These are phyloP conservation scores for Percopsis omiscomaycus DNA, from an alignment of 2,797 vertebrate species.

Conservation along the genomic window DNA sequence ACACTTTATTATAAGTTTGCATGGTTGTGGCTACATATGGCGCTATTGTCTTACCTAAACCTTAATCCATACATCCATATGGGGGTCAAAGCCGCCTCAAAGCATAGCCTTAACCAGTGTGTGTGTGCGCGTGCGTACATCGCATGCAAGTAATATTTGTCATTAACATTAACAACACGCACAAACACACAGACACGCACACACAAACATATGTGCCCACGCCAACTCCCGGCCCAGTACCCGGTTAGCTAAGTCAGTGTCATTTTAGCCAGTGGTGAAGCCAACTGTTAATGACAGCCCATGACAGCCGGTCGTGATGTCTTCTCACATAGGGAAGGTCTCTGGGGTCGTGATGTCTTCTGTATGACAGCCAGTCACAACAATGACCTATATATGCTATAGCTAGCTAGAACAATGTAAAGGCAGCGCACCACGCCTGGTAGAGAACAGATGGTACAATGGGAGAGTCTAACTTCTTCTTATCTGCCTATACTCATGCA, in stretches of 20 bases:
- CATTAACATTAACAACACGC: neutral
- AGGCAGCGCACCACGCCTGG: constrained; percentile 13
- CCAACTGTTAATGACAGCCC: constrained; percentile 36
- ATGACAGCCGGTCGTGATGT: too few relatives aligned
- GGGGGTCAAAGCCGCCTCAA: neutral
- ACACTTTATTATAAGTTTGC: neutral
- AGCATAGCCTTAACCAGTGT: neutral
- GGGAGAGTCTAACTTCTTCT: constrained; percentile 40
- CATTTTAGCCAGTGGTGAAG: constrained; percentile 32
- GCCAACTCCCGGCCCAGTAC: constrained; percentile 11
- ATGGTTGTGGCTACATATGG: constrained; percentile 3
- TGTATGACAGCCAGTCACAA: constrained; percentile 37
- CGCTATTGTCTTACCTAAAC: constrained; percentile 5
- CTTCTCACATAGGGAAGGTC: constrained; percentile 15
- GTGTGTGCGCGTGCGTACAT: neutral
- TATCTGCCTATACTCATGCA: constrained; percentile 46
- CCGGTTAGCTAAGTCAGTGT: constrained; percentile 14
- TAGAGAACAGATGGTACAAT: constrained; percentile 58
- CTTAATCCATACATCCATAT: constrained; percentile 12
- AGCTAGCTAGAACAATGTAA: constrained; percentile 12
- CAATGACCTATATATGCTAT: constrained; percentile 51
- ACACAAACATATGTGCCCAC: neutral
- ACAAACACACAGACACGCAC: neutral
- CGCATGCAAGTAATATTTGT: neutral
- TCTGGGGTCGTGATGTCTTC: constrained; percentile 32